phyloP scores from a whole-genome alignment of 35 echinoderm and acorn worm species.

The Ophiothrix spiculata region DNA sequence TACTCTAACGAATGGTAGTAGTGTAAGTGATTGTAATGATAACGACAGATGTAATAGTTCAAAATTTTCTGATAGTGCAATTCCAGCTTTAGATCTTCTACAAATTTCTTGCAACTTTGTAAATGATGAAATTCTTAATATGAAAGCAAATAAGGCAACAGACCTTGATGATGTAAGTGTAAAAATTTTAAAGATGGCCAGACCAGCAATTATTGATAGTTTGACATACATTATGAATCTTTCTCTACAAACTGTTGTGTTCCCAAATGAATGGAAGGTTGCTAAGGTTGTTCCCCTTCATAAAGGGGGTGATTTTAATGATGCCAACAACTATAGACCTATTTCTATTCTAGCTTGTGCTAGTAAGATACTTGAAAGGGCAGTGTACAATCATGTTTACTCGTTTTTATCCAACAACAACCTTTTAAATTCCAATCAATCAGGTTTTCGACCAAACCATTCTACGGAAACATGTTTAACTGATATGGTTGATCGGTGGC shows the following conservation, averaged over 20 bases:
- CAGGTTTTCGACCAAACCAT: background rate
- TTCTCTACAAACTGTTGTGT: background rate
- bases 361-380: conserved; percentile 1
- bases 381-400: conserved; percentile 11
- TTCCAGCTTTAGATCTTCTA: background rate
- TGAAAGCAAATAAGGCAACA: background rate
- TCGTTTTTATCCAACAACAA: background rate
- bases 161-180: background rate
- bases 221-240: background rate
- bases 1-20: background rate
- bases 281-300: background rate
- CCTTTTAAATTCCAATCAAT: conserved; percentile 3
- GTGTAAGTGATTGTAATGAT: too few species aligned
- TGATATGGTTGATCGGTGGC: conserved; percentile 14
- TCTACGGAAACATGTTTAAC: conserved; percentile 17
- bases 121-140: background rate
- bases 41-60: too few species aligned
- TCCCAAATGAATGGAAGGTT: background rate
- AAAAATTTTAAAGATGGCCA: background rate
- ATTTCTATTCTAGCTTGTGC: background rate
- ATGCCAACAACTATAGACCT: background rate
- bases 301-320: background rate
- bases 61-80: too few species aligned
- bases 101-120: background rate
- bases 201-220: background rate